Percentiles rank a stretch among this genome's conserved stretches.
Evolutionary conservation across 2,113 vertebrate genomes (phyloP).

Genomic region (Aptenodytes forsteri): DNA sequence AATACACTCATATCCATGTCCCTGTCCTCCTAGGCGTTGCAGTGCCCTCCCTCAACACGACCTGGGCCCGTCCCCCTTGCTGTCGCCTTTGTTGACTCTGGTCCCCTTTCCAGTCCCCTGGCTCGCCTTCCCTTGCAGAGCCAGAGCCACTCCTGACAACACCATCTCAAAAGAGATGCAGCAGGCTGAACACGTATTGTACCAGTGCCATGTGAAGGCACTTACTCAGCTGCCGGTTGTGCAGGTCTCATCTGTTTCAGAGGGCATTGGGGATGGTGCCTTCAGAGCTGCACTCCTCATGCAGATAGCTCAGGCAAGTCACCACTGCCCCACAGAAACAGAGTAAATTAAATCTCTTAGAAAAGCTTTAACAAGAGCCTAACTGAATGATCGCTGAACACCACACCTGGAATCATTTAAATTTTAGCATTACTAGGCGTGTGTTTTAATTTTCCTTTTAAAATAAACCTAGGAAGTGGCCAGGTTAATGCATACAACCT

Average conservation of each 20-base stretch:
- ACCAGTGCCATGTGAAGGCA: not conserved
- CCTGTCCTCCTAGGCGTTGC: not conserved
- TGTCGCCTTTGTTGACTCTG: not conserved
- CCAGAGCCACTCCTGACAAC: not conserved
- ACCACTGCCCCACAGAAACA: not conserved
- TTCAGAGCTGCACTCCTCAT: not conserved
- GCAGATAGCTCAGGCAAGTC: not conserved
- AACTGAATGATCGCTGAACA: not conserved
- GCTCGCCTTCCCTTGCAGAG: not conserved
- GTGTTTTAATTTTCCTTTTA: slow-evolving; percentile 46
- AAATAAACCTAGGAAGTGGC: slow-evolving; percentile 47
- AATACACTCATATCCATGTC: not conserved
- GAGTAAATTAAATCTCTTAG: not conserved
- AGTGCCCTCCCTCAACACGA: not conserved
- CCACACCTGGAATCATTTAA: slow-evolving; percentile 48
- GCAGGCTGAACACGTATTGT: not conserved
- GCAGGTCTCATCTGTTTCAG: not conserved
- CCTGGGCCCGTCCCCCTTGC: not conserved
- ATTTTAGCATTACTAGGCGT: not conserved
- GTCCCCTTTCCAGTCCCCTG: not conserved
- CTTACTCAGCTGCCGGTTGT: not conserved
- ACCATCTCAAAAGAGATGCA: not conserved
- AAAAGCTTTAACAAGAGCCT: not conserved
- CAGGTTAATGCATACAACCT: not conserved
- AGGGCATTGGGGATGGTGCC: not conserved